Percentiles rank a stretch among this genome's conserved stretches.
Conservation (phyloP, 2,888 invertebrate genomes). For the Pegoplata infirma region DNA sequence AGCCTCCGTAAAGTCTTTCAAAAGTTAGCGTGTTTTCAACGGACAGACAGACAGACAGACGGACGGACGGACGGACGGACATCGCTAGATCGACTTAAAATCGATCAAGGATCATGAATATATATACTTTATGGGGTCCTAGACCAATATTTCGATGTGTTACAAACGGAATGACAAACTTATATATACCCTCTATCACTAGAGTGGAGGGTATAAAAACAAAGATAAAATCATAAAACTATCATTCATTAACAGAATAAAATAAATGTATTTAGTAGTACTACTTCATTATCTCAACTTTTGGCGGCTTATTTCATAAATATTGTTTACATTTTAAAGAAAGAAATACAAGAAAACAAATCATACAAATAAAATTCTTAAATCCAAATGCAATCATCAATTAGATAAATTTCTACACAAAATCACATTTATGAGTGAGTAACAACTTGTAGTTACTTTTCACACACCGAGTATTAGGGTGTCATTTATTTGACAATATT, state of each 20-base stretch:
- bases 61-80: too few species aligned
- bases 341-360: not conserved
- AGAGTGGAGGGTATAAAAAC: too few species aligned
- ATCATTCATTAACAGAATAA: slow-evolving; percentile 39
- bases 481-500: not conserved
- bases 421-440: slow-evolving; percentile 27
- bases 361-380: not conserved
- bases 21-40: too few species aligned
- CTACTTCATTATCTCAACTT: slow-evolving; percentile 3
- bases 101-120: too few species aligned
- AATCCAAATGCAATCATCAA: slow-evolving; percentile 36
- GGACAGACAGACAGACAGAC: too few species aligned
- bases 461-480: not conserved
- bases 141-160: too few species aligned
- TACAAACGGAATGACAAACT: too few species aligned
- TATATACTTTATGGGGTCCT: too few species aligned
- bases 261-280: too few species aligned
- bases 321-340: not conserved
- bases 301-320: slow-evolving; percentile 23
- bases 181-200: too few species aligned
- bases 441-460: slow-evolving; percentile 27
- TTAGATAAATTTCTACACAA: slow-evolving; percentile 32
- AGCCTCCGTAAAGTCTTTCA: too few species aligned
- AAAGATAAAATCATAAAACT: slow-evolving; percentile 6
- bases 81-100: too few species aligned